Evolutionary conservation across 2,888 invertebrate species (phyloP), one percentile per base, ranked within the genome.

Genomic region (Dasypolia templi): DNA sequence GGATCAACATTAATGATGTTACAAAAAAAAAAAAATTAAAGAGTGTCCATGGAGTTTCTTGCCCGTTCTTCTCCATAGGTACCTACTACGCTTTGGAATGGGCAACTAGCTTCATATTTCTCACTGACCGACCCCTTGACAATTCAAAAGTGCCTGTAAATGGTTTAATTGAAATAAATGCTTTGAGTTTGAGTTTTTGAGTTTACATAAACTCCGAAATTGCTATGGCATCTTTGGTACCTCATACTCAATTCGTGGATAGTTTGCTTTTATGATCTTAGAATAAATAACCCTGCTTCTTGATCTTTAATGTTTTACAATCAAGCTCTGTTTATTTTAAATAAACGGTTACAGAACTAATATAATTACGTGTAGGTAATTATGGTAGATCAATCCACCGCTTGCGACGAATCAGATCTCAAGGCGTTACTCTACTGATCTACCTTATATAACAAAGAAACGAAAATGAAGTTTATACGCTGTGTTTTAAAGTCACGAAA

Each of bases 401-500:
- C 39, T 59, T 59, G 64, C 32, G 35, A 59, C 63, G 68, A 81
- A 76, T 79, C 49, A 55, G 17, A 53, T 44, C 35, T 44, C 59
- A 49, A 66, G 26, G 17, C 51, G 3, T 44, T 59, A 42, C 42
- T 49, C 49, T 49, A 56, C 12, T n/a, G 22, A 56, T 67, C 17
- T 59, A 14, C 12, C 9, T n/a, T 51, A 44, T 75, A 78, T 58
- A 75, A 58, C 32, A 42, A 77, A 74, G 39, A 75, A 67, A 59
- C 29, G 26, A 64, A 70, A 67, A 67, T 55, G 22, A 64, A 72
- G 73, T 77, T 67, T 81, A 81, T 79, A 65, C 55, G 61, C 53
- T 53, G 53, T 51, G 58, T 72, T 81, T 53, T 58, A 76, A 63
- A 75, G 79, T 82, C 84, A 87, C 85, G 89, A 92, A 91, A 93